Conservation (phyloP, 2,113 vertebrate genomes). For the Ammospiza nelsoni region DNA sequence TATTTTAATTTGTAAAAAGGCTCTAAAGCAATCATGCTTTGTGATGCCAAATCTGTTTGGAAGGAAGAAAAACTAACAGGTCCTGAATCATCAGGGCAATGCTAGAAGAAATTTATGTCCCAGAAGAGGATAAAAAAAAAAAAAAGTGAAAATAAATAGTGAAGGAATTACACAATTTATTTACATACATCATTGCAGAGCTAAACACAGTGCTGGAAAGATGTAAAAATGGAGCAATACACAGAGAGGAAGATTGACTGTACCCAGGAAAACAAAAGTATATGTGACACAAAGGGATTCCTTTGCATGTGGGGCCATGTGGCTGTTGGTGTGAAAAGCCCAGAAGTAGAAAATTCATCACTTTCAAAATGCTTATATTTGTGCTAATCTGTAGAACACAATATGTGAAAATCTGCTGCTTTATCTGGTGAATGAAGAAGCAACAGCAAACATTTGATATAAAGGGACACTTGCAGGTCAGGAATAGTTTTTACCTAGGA, state of each 20-base stretch:
- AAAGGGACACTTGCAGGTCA: background rate
- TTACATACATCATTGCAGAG: background rate
- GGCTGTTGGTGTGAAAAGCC: background rate
- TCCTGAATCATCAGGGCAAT: background rate
- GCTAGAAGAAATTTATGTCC: background rate
- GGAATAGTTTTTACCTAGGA: background rate
- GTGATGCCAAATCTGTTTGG: background rate
- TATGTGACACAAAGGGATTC: background rate
- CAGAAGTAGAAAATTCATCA: background rate
- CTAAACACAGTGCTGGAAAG: background rate
- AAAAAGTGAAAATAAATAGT: background rate
- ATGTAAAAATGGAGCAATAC: background rate
- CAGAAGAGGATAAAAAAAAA: background rate
- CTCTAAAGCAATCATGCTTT: background rate
- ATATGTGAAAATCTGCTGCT: background rate
- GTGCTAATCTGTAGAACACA: background rate
- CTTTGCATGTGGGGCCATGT: background rate
- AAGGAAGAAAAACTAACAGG: background rate
- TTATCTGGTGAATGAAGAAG: background rate
- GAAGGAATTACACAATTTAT: background rate
- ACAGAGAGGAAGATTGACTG: background rate
- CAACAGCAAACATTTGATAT: background rate
- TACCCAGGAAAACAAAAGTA: background rate
- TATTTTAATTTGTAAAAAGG: background rate
- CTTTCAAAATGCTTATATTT: background rate